These are phyloP conservation scores for Odocoileus virginianus DNA, from an alignment of 2,113 vertebrate species.

Conservation along the genomic window DNA sequence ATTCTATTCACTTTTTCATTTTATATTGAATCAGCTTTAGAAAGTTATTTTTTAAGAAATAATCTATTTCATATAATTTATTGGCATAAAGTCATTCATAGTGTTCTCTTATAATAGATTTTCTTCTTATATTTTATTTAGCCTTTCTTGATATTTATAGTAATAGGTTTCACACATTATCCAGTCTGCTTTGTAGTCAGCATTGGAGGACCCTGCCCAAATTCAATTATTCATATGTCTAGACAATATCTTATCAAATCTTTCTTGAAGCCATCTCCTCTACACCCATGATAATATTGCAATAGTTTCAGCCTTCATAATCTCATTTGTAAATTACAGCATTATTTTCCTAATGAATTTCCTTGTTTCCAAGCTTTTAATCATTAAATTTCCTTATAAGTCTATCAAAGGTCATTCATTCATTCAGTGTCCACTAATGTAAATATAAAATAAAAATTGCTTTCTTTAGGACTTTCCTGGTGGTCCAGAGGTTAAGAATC, in stretches of 20 bases:
- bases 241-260: neutral
- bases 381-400: neutral
- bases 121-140: neutral
- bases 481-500: neutral
- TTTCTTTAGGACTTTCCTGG: neutral
- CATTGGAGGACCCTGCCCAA: neutral
- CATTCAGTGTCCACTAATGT: neutral
- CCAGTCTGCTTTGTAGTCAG: neutral
- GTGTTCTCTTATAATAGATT: neutral
- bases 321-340: neutral
- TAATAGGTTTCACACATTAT: neutral
- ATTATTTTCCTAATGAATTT: neutral
- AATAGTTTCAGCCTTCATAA: neutral
- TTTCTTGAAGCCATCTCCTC: neutral
- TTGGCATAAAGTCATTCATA: neutral
- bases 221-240: neutral
- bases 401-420: neutral
- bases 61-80: neutral
- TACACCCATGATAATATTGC: neutral
- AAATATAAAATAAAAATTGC: neutral
- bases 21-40: neutral
- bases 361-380: neutral
- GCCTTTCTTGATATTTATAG: neutral
- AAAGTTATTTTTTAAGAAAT: neutral
- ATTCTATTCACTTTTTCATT: neutral